Base-by-base conservation (phyloP, 2,888 invertebrate genomes). In the Polyommatus icarus region DNA sequence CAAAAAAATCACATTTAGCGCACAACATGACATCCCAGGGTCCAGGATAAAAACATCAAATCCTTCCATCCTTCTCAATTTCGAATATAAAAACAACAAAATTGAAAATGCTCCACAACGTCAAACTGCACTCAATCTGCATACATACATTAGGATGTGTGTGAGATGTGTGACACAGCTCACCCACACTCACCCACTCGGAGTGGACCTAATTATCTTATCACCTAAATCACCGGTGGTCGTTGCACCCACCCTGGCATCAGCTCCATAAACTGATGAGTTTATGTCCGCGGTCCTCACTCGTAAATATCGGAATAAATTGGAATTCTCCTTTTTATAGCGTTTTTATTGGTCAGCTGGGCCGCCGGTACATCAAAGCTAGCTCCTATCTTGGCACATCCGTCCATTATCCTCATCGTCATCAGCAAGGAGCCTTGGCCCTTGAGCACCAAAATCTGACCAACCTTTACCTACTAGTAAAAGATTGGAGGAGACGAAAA, bases 181-280 rank as follows among this genome's bases (percentile, higher is more conserved):
- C 59, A 61, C 59, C 59, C 59, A 61, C 67, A 67, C 32, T 24
- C 67, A 6, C 18, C 40, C 36, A 40, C 76, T 61, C 59, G 18
- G 29, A 67, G 67, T 67, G 67, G 29, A 67, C 67, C 67, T 67
- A 67, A 67, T 67, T 67, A 67, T 67, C 67, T 67, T 67, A 67
- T 67, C 67, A 67, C 67, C 67, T 67, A 67, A 67, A 67, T 67
- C 29, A 67, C 29, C 67, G 29, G 67, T 32, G 67, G 59, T 67
- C 67, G 18, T 67, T 67, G 67, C 67, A 67, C 67, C 29, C 67
- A 67, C 20, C 7, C 59, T 8, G 15, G 29, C 20, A 29, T 15
- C 71, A 78, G 80, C 78, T 80, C 80, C 78, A 81, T 82, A 81
- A 82, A 82, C 76, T 78, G 82, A 78, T 79, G 76, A 77, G 76